Evolutionary conservation across 2,113 vertebrate genomes (phyloP).

Genomic region (Rhinichthys klamathensis): DNA sequence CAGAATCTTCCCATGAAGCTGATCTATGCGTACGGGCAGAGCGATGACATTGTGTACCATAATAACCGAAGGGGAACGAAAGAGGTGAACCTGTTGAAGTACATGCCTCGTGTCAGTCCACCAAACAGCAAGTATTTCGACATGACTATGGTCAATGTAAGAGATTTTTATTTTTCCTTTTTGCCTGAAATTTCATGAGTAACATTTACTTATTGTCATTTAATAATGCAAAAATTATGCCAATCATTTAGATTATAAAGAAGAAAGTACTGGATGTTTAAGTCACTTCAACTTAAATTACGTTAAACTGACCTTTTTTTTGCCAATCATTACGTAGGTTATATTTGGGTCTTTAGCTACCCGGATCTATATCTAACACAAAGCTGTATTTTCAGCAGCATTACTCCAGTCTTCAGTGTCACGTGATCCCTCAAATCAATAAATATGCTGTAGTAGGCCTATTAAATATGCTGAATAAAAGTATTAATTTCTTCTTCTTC

Average conservation of each 20-base stretch:
- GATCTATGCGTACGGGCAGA: constrained; percentile 73
- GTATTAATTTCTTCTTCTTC: too few species aligned
- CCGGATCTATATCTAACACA: too few species aligned
- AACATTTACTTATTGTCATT: background rate
- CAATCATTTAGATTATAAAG: background rate
- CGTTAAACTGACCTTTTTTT: too few species aligned
- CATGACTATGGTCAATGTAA: constrained; percentile 66
- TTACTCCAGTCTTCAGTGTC: too few species aligned
- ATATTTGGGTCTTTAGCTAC: too few species aligned
- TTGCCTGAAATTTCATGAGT: background rate
- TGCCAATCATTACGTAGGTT: too few species aligned
- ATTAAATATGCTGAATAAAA: too few species aligned
- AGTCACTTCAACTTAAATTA: too few species aligned
- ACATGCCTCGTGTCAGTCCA: constrained; percentile 36
- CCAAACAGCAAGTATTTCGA: constrained; percentile 55
- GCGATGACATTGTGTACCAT: constrained; percentile 67
- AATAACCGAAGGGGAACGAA: constrained; percentile 59
- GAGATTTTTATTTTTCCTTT: background rate
- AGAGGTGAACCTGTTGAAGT: constrained; percentile 71
- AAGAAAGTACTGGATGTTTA: background rate
- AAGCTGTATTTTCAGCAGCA: too few species aligned
- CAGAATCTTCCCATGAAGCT: constrained; percentile 61
- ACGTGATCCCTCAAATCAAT: too few species aligned
- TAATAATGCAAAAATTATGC: background rate
- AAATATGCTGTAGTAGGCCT: too few species aligned